Base-by-base conservation (phyloP, 2,888 invertebrate genomes). In the Lamellibrachia satsuma region DNA sequence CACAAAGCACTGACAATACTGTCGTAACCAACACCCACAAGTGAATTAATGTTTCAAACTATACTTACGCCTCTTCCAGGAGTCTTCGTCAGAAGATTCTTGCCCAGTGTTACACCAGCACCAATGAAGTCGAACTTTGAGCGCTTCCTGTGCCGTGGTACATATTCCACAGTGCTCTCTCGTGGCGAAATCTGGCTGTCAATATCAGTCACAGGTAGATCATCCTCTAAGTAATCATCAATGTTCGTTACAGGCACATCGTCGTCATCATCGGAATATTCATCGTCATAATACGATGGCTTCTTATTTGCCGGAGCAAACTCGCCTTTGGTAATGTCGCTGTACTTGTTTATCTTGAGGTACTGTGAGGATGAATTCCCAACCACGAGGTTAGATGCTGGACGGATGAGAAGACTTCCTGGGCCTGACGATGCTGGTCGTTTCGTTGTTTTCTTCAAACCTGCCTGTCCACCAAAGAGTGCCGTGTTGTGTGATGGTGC, bases 101-200 rank as follows among this genome's bases (percentile, higher is more conserved):
- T 94, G 7, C 94, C 94, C 6, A 95, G 91, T 22, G 93, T 94
- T 22, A 96, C 95, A 90, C 95, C 95, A 55, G 94, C 95, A 90
- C 96, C 96, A 90, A 95, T 92, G 92, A 96, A 95, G 92, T 94
- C 93, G 92, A 95, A 95, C 55, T 94, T 94, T 93, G 91, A 91
- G 4, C 91, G 52, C 27, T 52, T 39, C 91, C 52, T 52, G 1
- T 39, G 52, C 15, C 91, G 52, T 39, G 11, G 52, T 2, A 39
- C 91, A 52, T 52, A 11, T 11, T 91, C 91, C 52, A 52, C 55
- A 39, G 52, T 57, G 52, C 91, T 52, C 91, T 91, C 91, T 52
- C 52, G 52, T 39, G 91, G 52, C 75, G 75, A 75, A 15, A 75
- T 75, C 75, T 75, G 75, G 75, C 75, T 75, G 75, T 94, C 94